Percentiles rank a stretch among this genome's conserved stretches.
Evolutionary conservation across 2,888 invertebrate species (phyloP).

Genomic region (Acrobasis suavella): DNA sequence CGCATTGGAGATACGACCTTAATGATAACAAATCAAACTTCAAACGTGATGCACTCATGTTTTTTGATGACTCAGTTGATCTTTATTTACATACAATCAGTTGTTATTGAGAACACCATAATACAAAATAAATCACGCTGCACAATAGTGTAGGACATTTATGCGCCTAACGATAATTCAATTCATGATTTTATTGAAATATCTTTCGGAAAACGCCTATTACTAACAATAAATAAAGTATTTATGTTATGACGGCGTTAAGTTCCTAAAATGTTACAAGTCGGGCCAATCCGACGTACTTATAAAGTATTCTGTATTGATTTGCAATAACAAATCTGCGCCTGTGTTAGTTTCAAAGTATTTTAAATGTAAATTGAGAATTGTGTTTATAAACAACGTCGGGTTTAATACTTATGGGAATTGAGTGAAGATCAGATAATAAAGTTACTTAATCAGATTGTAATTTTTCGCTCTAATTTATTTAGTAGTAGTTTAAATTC

Average conservation of each 20-base stretch:
- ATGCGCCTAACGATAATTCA: too few relatives aligned
- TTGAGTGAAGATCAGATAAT: neutral
- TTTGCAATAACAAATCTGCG: conserved; percentile 62
- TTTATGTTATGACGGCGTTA: conserved; percentile 10
- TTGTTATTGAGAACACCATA: too few relatives aligned
- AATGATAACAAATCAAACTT: too few relatives aligned
- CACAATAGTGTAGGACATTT: too few relatives aligned
- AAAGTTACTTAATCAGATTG: neutral
- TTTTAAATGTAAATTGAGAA: conserved; percentile 47
- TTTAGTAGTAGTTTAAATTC: too few relatives aligned
- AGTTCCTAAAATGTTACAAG: conserved; percentile 47
- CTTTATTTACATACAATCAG: too few relatives aligned
- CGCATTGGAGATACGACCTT: neutral
- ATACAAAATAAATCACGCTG: too few relatives aligned
- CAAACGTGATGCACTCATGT: too few relatives aligned
- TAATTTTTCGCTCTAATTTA: too few relatives aligned
- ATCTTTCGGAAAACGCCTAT: neutral
- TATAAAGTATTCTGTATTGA: conserved; percentile 57
- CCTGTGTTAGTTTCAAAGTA: conserved; percentile 59
- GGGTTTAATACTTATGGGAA: neutral
- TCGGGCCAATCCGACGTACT: conserved; percentile 52
- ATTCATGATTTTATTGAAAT: neutral
- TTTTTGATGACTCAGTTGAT: too few relatives aligned
- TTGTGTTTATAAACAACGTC: neutral
- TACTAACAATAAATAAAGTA: neutral